Base-by-base conservation (phyloP, 2,888 invertebrate species). In the Alcis repandata region DNA sequence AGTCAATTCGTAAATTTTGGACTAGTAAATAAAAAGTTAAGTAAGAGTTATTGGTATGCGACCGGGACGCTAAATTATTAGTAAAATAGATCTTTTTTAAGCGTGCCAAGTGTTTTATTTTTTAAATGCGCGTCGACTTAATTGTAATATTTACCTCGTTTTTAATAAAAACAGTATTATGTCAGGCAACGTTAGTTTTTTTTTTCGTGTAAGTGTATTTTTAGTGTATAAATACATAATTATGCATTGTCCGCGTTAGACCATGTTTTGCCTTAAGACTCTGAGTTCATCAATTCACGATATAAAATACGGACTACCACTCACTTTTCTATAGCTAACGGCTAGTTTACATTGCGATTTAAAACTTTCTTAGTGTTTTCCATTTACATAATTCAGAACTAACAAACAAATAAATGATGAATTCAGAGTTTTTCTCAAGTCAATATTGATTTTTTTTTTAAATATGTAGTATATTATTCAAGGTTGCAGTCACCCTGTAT, bases 401-500 rank as follows among this genome's bases (percentile, higher is more conserved):
- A 19, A 56, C 2, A 6, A 45, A 33, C 43, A 48, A 27, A 48
- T 33, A 13, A 8, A 40, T 61, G 45, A 54, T 58, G 46, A 63
- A 63, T 58, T 58, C 63, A 56, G 53, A 59, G 59, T 49, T 48
- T 53, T 10, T 13, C 38, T 15, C 4, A 41, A 15, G 17, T 1
- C 1, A n/a, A 1, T 17, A 19, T 33, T 36, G 1, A 1, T 10
- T 8, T 1, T 38, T 38, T 19, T 51, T 33, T 4, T 19, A 36
- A 0, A 19, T 6, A 4, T 19, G 7, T 38, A 13, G 9, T 19
- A 1, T 13, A 20, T 11, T 20, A 20, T 51, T 19, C 1, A n/a
- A 51, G 13, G 33, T 46, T 13, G n/a, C 17, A 67, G 72, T 65
- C 72, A 66, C 69, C 72, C 70, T 69, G 70, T 72, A 67, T 69